Evolutionary conservation across 2,888 invertebrate species (phyloP).

Genomic region (Ectropis crepuscularia): DNA sequence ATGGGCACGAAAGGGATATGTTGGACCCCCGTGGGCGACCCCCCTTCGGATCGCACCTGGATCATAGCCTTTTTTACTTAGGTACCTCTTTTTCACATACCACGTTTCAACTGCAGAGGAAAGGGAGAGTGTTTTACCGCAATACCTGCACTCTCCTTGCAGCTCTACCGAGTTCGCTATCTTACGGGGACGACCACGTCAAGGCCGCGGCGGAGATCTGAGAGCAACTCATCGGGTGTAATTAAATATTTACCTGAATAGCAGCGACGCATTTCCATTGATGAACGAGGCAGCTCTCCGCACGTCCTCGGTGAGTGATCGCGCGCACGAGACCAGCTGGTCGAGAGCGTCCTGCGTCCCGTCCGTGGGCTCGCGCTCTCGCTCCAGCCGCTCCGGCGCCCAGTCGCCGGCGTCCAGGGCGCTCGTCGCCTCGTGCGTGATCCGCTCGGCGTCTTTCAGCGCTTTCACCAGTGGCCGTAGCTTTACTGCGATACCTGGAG

Average conservation of each 20-base stretch:
- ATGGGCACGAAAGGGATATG: too few species aligned
- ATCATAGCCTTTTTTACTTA: too few species aligned
- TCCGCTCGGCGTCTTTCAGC: slow-evolving; percentile 90
- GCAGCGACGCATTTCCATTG: slow-evolving; percentile 91
- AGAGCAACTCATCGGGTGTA: too few species aligned
- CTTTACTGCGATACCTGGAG: slow-evolving; percentile 86
- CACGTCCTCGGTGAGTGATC: slow-evolving; percentile 95
- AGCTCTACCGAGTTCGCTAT: too few species aligned
- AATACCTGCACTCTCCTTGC: too few species aligned
- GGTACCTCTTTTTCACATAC: too few species aligned
- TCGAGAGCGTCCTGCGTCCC: slow-evolving; percentile 93
- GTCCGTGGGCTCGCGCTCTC: slow-evolving; percentile 80
- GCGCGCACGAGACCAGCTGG: slow-evolving; percentile 93
- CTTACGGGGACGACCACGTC: too few species aligned
- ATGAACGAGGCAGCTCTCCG: slow-evolving; percentile 95
- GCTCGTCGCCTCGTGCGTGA: slow-evolving; percentile 91
- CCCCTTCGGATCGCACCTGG: too few species aligned
- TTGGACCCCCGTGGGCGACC: too few species aligned
- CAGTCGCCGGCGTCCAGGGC: slow-evolving; percentile 91
- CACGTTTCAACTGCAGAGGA: too few species aligned
- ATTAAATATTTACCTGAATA: slow-evolving; percentile 85
- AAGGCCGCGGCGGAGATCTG: too few species aligned
- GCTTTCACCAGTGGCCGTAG: slow-evolving; percentile 92
- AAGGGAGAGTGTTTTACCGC: too few species aligned
- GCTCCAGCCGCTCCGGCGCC: slow-evolving; percentile 88